Conservation (phyloP, 2,113 vertebrate species). For the Crocuta crocuta region DNA sequence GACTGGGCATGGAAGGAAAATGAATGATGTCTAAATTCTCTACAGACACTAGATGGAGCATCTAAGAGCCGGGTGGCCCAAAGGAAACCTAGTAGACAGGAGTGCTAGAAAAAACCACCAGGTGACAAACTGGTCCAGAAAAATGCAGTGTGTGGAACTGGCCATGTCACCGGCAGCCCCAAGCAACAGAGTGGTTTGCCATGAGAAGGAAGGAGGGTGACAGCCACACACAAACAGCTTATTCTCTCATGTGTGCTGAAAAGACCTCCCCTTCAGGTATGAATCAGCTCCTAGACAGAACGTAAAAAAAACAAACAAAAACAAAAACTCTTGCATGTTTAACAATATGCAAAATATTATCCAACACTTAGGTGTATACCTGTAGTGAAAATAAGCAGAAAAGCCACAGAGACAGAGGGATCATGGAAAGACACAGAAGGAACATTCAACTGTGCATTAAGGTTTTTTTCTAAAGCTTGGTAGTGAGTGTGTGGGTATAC, state of each 20-base stretch:
- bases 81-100: neutral
- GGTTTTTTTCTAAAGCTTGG: neutral
- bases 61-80: neutral
- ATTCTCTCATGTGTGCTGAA: neutral
- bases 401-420: neutral
- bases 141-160: accelerated
- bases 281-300: neutral
- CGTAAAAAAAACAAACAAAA: neutral
- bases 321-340: neutral
- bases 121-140: neutral
- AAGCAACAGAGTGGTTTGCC: neutral
- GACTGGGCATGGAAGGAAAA: neutral
- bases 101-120: neutral
- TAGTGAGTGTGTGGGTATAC: neutral
- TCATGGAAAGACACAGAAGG: neutral
- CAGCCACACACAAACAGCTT: neutral
- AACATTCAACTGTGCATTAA: neutral
- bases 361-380: neutral
- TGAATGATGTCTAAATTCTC: neutral
- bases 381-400: neutral
- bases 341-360: neutral
- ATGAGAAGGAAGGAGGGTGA: neutral
- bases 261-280: neutral
- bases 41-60: neutral
- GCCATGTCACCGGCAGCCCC: neutral